phyloP scores from a whole-genome alignment of 2,888 invertebrate species.

The Troglohyphantes excavatus region DNA sequence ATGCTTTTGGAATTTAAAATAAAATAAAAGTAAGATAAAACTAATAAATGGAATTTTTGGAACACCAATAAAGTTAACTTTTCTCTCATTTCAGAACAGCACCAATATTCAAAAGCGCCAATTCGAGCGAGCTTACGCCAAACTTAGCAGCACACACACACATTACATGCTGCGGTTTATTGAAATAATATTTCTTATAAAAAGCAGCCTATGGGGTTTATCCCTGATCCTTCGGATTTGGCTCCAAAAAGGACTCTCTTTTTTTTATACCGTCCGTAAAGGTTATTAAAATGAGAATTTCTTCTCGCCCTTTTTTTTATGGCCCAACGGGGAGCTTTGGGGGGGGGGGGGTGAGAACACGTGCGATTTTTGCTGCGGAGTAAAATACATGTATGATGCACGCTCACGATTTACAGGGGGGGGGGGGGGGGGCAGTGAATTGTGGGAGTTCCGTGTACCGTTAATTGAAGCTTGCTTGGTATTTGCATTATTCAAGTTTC shows the following conservation, averaged over 20 bases:
- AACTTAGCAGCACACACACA: background rate
- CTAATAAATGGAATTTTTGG: too few species aligned
- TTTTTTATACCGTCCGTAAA: conserved; percentile 14
- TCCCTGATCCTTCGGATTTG: background rate
- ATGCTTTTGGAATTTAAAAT: too few species aligned
- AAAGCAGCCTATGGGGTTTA: background rate
- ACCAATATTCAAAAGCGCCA: too few species aligned
- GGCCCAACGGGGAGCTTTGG: background rate
- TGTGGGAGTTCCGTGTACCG: background rate
- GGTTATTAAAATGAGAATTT: conserved; percentile 30
- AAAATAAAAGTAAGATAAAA: too few species aligned
- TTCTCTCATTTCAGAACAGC: too few species aligned
- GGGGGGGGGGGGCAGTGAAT: background rate
- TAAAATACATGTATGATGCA: conserved; percentile 1
- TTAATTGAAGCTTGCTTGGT: background rate
- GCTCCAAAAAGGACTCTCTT: background rate
- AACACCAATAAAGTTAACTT: too few species aligned
- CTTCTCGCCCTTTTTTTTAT: conserved; percentile 19
- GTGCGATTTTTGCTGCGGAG: conserved; percentile 4
- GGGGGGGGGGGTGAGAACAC: background rate
- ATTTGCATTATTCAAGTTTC: too few species aligned
- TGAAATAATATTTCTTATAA: conserved; percentile 3
- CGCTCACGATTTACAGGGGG: background rate
- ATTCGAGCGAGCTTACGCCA: too few species aligned
- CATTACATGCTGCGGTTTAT: background rate